These are phyloP conservation scores for Scotopteryx bipunctaria DNA, from an alignment of 2,888 invertebrate genomes.

Conservation along the genomic window DNA sequence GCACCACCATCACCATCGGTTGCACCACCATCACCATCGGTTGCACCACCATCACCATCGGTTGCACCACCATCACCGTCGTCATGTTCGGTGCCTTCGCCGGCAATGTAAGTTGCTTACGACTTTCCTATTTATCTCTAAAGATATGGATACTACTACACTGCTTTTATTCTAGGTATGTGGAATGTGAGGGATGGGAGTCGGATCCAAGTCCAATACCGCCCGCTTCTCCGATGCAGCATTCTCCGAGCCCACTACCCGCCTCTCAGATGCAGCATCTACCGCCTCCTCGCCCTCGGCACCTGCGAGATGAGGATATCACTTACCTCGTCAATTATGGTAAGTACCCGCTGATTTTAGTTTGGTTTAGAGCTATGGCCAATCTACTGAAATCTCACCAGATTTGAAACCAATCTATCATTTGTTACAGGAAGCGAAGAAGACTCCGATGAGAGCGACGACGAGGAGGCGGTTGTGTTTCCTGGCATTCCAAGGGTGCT, in stretches of 20 bases:
- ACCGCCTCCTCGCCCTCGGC: constrained; percentile 5
- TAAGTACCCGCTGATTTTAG: constrained; percentile 9
- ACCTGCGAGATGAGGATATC: not conserved
- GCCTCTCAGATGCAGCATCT: constrained; percentile 7
- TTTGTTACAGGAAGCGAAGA: constrained; percentile 19
- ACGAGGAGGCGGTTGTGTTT: not conserved
- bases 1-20: constrained; percentile 3
- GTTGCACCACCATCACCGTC: constrained; percentile 2
- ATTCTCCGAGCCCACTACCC: not conserved
- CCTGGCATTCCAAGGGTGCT: constrained; percentile 11
- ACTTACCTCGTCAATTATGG: constrained; percentile 11
- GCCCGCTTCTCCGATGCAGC: constrained; percentile 1
- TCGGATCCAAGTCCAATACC: not conserved
- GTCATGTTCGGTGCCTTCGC: not conserved
- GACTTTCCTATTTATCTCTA: not conserved
- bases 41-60: too few species aligned
- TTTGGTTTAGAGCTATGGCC: constrained; percentile 10
- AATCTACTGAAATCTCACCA: constrained; percentile 9
- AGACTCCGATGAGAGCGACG: constrained; percentile 8
- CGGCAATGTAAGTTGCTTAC: constrained; percentile 7
- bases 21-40: constrained; percentile 4
- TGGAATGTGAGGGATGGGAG: constrained; percentile 11
- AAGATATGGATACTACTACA: constrained; percentile 11
- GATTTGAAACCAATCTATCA: constrained; percentile 9
- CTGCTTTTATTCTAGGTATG: constrained; percentile 18